Conservation (phyloP, 1,140 invertebrate species). For the Wasmannia auropunctata region DNA sequence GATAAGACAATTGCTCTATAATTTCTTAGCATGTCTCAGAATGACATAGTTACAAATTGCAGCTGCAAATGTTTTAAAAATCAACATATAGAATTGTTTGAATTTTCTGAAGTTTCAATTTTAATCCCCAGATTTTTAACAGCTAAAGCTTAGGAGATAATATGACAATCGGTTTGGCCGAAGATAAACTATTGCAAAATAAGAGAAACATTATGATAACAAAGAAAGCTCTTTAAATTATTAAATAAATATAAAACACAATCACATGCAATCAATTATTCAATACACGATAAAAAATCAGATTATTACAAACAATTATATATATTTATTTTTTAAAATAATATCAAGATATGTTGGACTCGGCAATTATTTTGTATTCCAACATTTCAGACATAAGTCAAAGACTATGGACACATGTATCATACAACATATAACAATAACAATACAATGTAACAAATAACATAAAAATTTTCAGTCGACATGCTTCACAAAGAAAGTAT, state of each 20-base stretch:
- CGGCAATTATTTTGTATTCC: constrained; percentile 21
- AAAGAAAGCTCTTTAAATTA: background rate
- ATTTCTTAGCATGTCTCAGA: background rate
- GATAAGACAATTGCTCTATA: background rate
- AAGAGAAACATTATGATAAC: background rate
- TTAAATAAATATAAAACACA: background rate
- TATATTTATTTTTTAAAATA: background rate
- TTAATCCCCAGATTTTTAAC: background rate
- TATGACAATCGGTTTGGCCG: background rate
- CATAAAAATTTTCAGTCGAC: background rate
- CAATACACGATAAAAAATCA: background rate
- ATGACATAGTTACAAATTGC: background rate
- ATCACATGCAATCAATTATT: background rate
- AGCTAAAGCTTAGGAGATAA: background rate
- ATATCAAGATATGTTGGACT: constrained; percentile 27
- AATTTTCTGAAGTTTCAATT: background rate
- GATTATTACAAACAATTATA: background rate
- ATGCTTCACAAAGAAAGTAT: background rate
- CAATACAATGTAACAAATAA: too few relatives aligned
- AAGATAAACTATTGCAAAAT: background rate
- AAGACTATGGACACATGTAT: background rate
- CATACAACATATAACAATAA: background rate
- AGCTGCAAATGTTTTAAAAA: background rate
- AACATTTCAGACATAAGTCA: background rate
- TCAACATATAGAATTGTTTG: background rate